Percentiles rank a stretch among this genome's conserved stretches.
Conservation (phyloP, 2,888 invertebrate species). For the Chaitophorus viminalis region DNA sequence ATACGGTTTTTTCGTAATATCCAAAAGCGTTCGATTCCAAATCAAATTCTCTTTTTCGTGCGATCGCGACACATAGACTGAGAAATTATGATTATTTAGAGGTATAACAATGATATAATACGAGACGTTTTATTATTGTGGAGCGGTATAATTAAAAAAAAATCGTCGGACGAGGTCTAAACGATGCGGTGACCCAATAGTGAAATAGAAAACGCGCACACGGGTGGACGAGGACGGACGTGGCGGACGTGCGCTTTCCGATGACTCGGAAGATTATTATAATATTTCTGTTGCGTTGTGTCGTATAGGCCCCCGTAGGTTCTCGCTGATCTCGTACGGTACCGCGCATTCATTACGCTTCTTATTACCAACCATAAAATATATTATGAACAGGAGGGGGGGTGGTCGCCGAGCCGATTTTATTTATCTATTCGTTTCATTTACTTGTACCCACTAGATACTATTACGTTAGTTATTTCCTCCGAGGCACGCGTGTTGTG, state of each 20-base stretch:
- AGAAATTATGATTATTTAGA: too few species aligned
- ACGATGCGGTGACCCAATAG: neutral
- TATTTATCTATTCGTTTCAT: neutral
- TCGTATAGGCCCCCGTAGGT: neutral
- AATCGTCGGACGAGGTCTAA: neutral
- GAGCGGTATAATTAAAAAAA: neutral
- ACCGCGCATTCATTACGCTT: slow-evolving; percentile 46
- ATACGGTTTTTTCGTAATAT: too few species aligned
- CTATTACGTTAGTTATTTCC: neutral
- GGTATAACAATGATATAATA: too few species aligned
- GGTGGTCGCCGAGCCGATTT: slow-evolving; percentile 34
- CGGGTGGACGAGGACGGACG: neutral
- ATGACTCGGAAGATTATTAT: slow-evolving; percentile 24
- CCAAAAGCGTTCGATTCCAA: too few species aligned
- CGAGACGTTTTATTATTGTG: too few species aligned
- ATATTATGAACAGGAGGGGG: too few species aligned
- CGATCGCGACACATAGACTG: too few species aligned
- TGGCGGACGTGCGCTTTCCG: slow-evolving; percentile 31
- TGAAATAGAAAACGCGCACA: neutral
- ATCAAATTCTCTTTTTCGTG: too few species aligned
- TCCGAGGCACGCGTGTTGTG: slow-evolving; percentile 15
- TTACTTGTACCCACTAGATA: too few species aligned
- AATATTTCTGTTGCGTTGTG: neutral
- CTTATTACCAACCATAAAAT: slow-evolving; percentile 14
- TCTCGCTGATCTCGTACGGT: slow-evolving; percentile 46